Evolutionary conservation across 2,113 vertebrate species (phyloP).

Genomic region (Apteryx mantelli): DNA sequence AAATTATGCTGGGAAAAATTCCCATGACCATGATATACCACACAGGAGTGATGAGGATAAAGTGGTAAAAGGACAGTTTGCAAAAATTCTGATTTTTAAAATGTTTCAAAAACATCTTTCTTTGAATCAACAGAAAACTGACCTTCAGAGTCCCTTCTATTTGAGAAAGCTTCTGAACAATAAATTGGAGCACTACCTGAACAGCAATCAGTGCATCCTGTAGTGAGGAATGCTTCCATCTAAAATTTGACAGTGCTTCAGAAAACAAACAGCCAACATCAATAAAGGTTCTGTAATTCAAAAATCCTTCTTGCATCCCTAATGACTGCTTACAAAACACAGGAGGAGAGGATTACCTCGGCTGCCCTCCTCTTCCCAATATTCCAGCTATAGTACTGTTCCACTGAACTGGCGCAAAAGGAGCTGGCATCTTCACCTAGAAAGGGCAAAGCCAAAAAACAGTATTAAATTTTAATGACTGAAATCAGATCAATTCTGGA

Average conservation of each 20-base stretch:
- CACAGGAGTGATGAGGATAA: background rate
- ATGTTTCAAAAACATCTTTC: background rate
- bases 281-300: background rate
- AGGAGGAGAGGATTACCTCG: conserved; percentile 82
- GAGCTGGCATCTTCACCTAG: conserved; percentile 89
- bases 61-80: background rate
- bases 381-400: conserved; percentile 97
- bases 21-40: background rate
- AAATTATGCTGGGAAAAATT: background rate
- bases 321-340: background rate
- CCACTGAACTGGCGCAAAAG: conserved; percentile 91
- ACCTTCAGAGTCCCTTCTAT: background rate
- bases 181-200: background rate
- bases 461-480: background rate
- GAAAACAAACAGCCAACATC: background rate
- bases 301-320: background rate
- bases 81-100: background rate
- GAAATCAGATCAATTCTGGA: background rate
- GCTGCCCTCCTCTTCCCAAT: conserved; percentile 96
- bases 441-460: conserved; percentile 28
- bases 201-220: background rate
- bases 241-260: background rate
- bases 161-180: background rate
- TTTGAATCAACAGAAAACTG: background rate
- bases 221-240: background rate